Percentiles rank a stretch among this genome's conserved stretches.
phyloP scores from a whole-genome alignment of 2,113 vertebrate species.

The Serinus canaria region DNA sequence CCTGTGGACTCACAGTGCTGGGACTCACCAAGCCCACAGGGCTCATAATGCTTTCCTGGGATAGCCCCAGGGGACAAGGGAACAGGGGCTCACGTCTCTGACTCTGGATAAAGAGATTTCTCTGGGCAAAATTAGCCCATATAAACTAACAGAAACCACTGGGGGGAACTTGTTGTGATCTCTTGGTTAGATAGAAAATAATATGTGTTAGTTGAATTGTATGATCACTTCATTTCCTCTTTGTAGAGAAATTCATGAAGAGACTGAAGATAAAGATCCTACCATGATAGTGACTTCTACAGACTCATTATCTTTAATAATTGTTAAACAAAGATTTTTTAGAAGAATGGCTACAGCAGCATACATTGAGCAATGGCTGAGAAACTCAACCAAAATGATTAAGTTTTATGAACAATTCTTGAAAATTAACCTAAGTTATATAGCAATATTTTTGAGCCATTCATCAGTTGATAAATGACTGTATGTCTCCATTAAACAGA shows the following conservation, averaged over 20 bases:
- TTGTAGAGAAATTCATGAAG: background rate
- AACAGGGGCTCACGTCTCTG: background rate
- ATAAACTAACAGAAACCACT: background rate
- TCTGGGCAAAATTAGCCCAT: background rate
- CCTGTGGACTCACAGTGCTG: background rate
- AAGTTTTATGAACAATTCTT: background rate
- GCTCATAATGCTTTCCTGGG: background rate
- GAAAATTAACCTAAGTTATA: background rate
- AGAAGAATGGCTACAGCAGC: background rate
- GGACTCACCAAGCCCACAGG: background rate
- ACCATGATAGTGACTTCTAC: background rate
- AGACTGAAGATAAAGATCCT: background rate
- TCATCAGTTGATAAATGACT: background rate
- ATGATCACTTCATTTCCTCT: background rate
- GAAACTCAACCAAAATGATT: background rate
- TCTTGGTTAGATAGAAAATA: background rate
- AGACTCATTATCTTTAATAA: background rate
- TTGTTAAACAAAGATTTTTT: background rate
- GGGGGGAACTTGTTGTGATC: background rate
- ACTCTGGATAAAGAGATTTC: background rate
- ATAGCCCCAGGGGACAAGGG: background rate
- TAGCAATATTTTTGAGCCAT: background rate
- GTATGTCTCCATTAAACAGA: background rate
- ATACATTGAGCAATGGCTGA: background rate
- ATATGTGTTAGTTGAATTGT: background rate